Base-by-base conservation (phyloP, 2,797 vertebrate species). In the Sebastes trivittatus region DNA sequence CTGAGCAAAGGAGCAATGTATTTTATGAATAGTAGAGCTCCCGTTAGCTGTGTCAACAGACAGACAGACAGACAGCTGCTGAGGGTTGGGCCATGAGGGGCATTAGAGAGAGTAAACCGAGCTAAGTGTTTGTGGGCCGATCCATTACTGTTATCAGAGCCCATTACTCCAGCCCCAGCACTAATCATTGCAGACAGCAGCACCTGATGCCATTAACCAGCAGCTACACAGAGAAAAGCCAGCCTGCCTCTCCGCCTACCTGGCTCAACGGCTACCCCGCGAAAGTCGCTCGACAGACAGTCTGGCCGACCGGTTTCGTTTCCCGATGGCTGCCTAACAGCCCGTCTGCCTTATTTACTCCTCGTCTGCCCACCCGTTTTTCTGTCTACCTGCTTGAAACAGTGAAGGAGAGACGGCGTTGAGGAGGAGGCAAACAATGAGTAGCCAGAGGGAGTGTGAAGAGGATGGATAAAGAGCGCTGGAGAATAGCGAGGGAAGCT, bases 121-220 rank as follows among this genome's bases (percentile, higher is more conserved):
- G 94, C 94, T 95, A 94, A 95, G 94, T 95, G 94, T 94, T 94
- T 95, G 92, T 92, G 92, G 91, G 93, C 93, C 83, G 91, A 94
- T 93, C 93, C 92, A 95, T 95, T 94, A 95, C 92, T 88, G 94
- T 94, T 95, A 96, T 96, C 95, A 95, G 93, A 94, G 91, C 82
- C 94, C 94, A 96, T 96, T 96, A 96, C 91, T 90, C 84, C 86
- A 87, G 87, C 77, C 83, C 74, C 84, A 73, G 89, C 91, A 88
- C 92, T 95, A 94, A 95, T 95, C 93, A 94, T 84, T 90, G 93
- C 86, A 92, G 93, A 95, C 93, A 95, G 93, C 92, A 92, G 86
- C 92, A 93, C 94, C 93, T 95, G 94, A 95, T 95, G 93, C 90
- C 93, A 94, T 94, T 95, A 95, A 92, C 84, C 91, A 91, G 91